Evolutionary conservation across 2,797 vertebrate species (phyloP), one percentile per base, ranked within the genome.

Genomic region (Toxotes lorentzi): DNA sequence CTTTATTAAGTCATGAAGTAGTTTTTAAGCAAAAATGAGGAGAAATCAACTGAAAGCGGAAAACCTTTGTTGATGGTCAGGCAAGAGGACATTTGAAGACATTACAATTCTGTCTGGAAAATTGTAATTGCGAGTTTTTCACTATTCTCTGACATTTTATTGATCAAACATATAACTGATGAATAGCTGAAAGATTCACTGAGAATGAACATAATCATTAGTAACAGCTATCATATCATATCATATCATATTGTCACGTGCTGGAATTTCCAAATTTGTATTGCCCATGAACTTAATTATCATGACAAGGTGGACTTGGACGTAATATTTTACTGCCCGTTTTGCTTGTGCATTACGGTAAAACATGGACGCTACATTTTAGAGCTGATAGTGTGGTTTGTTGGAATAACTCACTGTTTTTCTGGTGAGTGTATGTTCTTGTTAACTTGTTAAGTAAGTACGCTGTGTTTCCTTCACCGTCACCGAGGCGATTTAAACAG

Each of bases 291-390:
- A 35, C 30, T 4, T 23, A 21, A 32, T 21, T 13, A 19, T 50
- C 50, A 54, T 12, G 12, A 2, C 12, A 24, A 16, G 19, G 12
- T 7, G 11, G 12, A 2, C 23, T 23, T 51, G 30, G 2, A 9
- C 5, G 3, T 4, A 24, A 45, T 0, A 23, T 61, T 45, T 16
- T 12, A 19, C 4, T 73, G 72, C 81, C 5, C 2, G n/a, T 62
- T 48, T 90, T 62, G 41, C 41, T 2, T 0, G 0, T 3, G 1
- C 5, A 81, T 17, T 95, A 95, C 93, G 94, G 94, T 94, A 93
- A 85, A 89, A 81, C 56, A 90, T 93, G 91, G 91, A 70, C 61
- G 88, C 68, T 4, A 1, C 72, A 17, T 57, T 11, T 12, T 10
- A 32, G 38, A 40, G 47, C 70, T 48, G 34, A 14, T 8, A 34